Conservation (phyloP, 1,140 invertebrate species). For the Aphis craccivora region DNA sequence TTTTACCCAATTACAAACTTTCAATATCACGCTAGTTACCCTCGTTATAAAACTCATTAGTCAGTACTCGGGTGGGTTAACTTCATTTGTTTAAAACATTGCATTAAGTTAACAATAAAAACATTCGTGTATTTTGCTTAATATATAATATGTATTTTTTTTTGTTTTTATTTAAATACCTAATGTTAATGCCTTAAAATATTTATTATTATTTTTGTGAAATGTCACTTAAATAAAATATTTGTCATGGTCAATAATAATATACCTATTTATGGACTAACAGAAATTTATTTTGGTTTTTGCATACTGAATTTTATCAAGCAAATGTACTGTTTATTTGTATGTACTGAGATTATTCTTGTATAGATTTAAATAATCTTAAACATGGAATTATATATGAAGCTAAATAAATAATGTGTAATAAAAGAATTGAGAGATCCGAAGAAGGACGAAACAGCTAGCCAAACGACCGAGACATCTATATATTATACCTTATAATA, state of each 20-base stretch:
- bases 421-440: not conserved
- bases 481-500: not conserved
- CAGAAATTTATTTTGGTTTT: not conserved
- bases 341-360: too few species aligned
- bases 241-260: not conserved
- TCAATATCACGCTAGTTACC: slow-evolving; percentile 46
- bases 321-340: too few species aligned
- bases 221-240: not conserved
- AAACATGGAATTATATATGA: not conserved
- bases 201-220: too few species aligned
- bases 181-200: not conserved
- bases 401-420: not conserved
- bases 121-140: not conserved
- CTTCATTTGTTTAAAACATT: slow-evolving; percentile 14
- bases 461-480: not conserved
- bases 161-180: not conserved
- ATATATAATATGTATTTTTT: not conserved
- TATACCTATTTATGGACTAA: not conserved
- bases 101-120: not conserved
- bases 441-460: not conserved
- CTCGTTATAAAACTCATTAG: slow-evolving; percentile 44
- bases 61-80: slow-evolving; percentile 24
- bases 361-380: not conserved
- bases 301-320: too few species aligned
- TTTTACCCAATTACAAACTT: slow-evolving; percentile 46